Percentiles rank a stretch among this genome's conserved stretches.
Evolutionary conservation across 2,113 vertebrate genomes (phyloP).

Genomic region (Mustela nigripes): DNA sequence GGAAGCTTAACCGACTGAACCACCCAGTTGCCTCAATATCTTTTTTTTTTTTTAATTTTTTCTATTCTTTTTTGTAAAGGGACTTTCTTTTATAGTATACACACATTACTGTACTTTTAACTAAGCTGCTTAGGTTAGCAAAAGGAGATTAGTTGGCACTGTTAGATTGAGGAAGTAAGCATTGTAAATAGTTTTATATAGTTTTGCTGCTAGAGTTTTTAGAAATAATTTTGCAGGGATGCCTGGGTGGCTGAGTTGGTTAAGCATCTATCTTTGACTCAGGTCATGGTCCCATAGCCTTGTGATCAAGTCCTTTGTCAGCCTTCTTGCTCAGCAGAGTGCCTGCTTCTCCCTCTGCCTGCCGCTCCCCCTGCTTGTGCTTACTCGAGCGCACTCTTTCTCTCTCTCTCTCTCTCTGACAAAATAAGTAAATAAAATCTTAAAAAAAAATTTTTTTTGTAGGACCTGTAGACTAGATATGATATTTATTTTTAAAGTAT

Average conservation of each 20-base stretch:
- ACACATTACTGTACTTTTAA: constrained; percentile 2
- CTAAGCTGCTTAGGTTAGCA: constrained; percentile 46
- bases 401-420: too few relatives aligned
- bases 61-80: background rate
- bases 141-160: constrained; percentile 21
- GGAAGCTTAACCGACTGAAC: background rate
- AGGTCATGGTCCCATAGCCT: too few relatives aligned
- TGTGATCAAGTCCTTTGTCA: too few relatives aligned
- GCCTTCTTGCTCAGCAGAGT: too few relatives aligned
- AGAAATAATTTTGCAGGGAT: background rate
- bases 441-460: constrained; percentile 45
- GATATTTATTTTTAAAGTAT: constrained; percentile 24
- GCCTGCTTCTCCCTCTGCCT: too few relatives aligned
- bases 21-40: background rate
- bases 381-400: too few relatives aligned
- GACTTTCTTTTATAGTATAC: background rate
- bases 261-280: too few relatives aligned
- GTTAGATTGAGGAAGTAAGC: background rate
- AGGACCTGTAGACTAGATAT: background rate
- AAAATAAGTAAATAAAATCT: too few relatives aligned
- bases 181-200: constrained; percentile 41
- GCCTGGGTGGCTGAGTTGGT: too few relatives aligned
- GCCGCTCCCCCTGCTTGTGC: too few relatives aligned
- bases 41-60: background rate
- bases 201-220: background rate